Base-by-base conservation (phyloP, 2,888 invertebrate genomes). In the Drosophila setosimentum region DNA sequence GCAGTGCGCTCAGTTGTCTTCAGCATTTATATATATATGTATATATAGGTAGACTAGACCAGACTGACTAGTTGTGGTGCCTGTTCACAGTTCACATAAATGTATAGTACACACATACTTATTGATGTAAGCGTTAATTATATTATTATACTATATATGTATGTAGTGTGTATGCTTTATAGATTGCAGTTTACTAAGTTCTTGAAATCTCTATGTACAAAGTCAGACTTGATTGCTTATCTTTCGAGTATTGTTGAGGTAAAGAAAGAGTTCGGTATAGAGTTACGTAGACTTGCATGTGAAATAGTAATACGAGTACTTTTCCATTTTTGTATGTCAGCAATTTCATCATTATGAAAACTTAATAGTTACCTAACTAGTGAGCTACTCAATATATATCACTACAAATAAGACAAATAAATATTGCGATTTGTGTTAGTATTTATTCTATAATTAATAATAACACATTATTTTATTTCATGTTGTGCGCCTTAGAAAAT, bases 161-260 rank as follows among this genome's bases (percentile, higher is more conserved):
- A 29, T 59, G 29, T 55, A 35, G 42, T 57, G 50, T 35, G 45
- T 63, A 54, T 63, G 64, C 40, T 55, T 70, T 48, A 61, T 69
- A 69, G 53, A 42, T 72, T 68, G 63, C 68, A 64, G 57, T 61
- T 69, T 66, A 64, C 37, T 68, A 76, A 68, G 72, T 73, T 87
- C 48, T 85, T 87, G 85, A 85, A 85, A 87, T 87, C 79, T 84
- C 63, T 91, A 91, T 90, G 82, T 91, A 91, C 91, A 91, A 91
- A 91, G 90, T 91, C 91, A 91, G 91, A 91, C 91, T 91, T 91
- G 89, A 89, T 89, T 86, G 83, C 82, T 82, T 90, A 87, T 89
- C 78, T 82, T 78, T 88, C 77, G 77, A 80, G 80, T 81, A 73
- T 68, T 78, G 62, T 68, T 82, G 79, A 87, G 87, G 87, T 85